Conservation (phyloP, 2,888 invertebrate species). For the Sympetrum striolatum region DNA sequence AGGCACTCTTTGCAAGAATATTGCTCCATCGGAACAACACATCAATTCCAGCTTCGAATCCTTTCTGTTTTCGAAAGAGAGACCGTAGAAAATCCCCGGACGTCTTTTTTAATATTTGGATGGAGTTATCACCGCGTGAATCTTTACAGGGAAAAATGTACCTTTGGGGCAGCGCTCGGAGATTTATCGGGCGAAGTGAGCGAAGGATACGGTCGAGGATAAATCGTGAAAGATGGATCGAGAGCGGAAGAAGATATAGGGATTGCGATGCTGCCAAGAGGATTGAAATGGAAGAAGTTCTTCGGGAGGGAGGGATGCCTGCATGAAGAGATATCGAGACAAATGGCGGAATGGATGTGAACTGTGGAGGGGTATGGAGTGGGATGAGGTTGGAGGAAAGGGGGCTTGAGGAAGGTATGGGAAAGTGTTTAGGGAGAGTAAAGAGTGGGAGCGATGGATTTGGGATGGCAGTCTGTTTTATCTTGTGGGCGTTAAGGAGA, state of each 20-base stretch:
- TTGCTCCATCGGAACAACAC: too few species aligned
- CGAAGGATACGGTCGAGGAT: neutral
- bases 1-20: too few species aligned
- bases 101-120: neutral
- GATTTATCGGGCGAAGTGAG: neutral
- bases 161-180: neutral
- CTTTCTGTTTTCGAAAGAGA: neutral
- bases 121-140: neutral
- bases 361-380: too few species aligned
- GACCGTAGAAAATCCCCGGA: neutral
- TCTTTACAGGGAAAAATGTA: neutral
- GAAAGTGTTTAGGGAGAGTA: too few species aligned
- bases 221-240: neutral
- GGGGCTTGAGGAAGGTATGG: too few species aligned
- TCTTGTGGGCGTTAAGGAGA: too few species aligned
- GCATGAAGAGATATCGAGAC: neutral
- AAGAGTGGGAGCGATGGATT: too few species aligned
- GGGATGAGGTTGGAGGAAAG: too few species aligned
- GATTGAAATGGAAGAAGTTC: conserved; percentile 11
- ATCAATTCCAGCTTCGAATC: too few species aligned
- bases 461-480: too few species aligned
- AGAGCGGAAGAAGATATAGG: neutral
- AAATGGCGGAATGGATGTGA: neutral
- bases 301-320: neutral
- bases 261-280: neutral